Conservation (phyloP, 1,140 invertebrate species). For the Cotesia chilonis region DNA sequence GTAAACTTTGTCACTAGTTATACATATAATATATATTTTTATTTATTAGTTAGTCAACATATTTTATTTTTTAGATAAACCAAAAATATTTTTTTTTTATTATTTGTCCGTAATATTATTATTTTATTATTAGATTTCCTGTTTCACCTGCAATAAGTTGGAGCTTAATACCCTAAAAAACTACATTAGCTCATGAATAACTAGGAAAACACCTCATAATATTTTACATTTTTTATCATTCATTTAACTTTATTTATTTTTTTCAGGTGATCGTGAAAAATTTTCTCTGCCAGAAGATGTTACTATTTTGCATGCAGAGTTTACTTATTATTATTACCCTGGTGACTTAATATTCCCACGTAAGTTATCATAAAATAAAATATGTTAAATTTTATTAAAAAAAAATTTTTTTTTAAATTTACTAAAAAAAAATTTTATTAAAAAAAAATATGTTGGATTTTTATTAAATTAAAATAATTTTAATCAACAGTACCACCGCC, state of each 20-base stretch:
- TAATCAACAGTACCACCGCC: constrained; percentile 82
- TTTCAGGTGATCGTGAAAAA: constrained; percentile 81
- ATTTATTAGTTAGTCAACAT: constrained; percentile 8
- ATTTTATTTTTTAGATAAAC: constrained; percentile 23
- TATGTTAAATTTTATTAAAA: background rate
- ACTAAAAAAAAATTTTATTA: too few species aligned
- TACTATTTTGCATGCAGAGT: constrained; percentile 91
- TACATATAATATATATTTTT: constrained; percentile 30
- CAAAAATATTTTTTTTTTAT: too few species aligned
- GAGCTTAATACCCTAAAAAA: background rate
- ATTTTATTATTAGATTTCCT: background rate
- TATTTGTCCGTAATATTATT: too few species aligned
- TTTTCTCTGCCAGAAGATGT: constrained; percentile 88
- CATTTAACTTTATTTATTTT: constrained; percentile 49
- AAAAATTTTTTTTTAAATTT: too few species aligned
- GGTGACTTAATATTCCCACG: constrained; percentile 91
- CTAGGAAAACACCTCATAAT: background rate
- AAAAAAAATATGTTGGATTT: background rate
- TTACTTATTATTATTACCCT: constrained; percentile 97
- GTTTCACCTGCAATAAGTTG: background rate
- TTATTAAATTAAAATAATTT: constrained; percentile 18
- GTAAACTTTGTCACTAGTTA: constrained; percentile 22
- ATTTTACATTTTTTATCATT: constrained; percentile 33
- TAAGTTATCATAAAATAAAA: constrained; percentile 62
- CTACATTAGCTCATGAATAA: constrained; percentile 1